Conservation (phyloP, 2,888 invertebrate genomes). For the Sycophila texana region DNA sequence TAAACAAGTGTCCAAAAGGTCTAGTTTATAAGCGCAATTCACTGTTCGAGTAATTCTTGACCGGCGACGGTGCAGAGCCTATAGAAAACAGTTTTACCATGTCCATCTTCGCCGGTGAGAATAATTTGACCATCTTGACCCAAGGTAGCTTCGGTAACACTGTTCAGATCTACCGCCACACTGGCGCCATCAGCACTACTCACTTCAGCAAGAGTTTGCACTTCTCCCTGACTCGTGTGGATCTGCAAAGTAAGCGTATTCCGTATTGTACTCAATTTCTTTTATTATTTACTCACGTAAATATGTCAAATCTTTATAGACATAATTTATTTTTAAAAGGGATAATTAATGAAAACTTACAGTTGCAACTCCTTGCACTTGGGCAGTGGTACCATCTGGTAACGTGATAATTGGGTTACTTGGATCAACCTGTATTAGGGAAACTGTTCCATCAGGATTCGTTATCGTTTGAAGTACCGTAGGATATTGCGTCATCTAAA, state of each 20-base stretch:
- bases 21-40: constrained; percentile 67
- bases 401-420: constrained; percentile 95
- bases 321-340: background rate
- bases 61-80: constrained; percentile 76
- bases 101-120: constrained; percentile 95
- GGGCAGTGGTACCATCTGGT: constrained; percentile 96
- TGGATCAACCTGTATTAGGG: constrained; percentile 96
- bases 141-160: constrained; percentile 92
- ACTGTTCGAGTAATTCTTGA: constrained; percentile 75
- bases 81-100: constrained; percentile 81
- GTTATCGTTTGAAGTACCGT: constrained; percentile 96
- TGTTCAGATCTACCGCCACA: constrained; percentile 91
- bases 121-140: constrained; percentile 96
- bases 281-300: background rate
- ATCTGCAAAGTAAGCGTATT: constrained; percentile 68
- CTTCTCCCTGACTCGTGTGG: constrained; percentile 77
- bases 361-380: constrained; percentile 89
- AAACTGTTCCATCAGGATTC: constrained; percentile 97
- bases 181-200: constrained; percentile 81
- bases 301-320: background rate
- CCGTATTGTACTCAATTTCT: background rate
- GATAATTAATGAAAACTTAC: constrained; percentile 70
- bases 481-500: constrained; percentile 84
- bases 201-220: constrained; percentile 87
- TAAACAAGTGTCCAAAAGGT: constrained; percentile 59